phyloP scores from a whole-genome alignment of 2,113 vertebrate genomes.

The Sarotherodon lohbergeri region DNA sequence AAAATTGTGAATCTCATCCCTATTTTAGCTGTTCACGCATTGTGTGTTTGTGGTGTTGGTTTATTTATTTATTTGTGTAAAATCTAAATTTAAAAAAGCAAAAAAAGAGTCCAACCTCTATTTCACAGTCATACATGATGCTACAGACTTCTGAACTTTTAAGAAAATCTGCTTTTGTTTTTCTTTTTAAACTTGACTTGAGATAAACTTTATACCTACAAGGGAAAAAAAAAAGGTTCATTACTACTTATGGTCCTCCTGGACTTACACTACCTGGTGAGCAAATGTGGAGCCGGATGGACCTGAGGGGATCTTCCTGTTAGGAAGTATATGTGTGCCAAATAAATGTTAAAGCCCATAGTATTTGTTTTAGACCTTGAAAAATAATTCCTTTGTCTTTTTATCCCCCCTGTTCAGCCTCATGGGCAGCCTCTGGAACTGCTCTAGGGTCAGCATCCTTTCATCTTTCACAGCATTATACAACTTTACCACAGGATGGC shows the following conservation, averaged over 20 bases:
- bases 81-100: background rate
- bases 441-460: background rate
- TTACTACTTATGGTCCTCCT: background rate
- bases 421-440: background rate
- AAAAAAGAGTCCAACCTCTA: background rate
- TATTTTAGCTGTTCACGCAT: background rate
- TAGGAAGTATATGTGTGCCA: background rate
- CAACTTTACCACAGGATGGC: slow-evolving; percentile 57
- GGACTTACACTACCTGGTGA: background rate
- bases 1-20: background rate
- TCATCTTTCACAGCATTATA: background rate
- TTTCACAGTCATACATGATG: background rate
- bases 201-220: background rate
- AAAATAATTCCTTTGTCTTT: background rate
- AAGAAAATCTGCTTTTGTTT: background rate
- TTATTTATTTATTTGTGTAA: background rate
- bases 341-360: background rate
- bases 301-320: background rate
- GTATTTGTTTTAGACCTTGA: background rate
- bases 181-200: background rate
- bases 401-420: background rate
- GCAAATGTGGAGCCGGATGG: background rate
- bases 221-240: rapidly evolving
- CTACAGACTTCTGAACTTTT: background rate
- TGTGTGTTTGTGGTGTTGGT: background rate